phyloP scores from a whole-genome alignment of 2,113 vertebrate genomes.

The Ceratotherium simum region DNA sequence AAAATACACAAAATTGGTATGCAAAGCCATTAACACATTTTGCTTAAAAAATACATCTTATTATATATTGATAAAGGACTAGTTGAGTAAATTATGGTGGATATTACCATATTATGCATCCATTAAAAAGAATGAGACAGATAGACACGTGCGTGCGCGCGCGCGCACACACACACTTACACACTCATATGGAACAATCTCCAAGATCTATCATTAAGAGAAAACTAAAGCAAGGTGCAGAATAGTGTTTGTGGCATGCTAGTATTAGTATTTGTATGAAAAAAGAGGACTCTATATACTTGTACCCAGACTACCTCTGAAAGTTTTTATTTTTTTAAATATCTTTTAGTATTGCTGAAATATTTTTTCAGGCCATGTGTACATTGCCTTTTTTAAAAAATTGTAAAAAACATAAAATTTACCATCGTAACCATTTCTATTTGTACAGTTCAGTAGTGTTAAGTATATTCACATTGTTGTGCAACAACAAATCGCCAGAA shows the following conservation, averaged over 20 bases:
- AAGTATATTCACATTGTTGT: conserved; percentile 20
- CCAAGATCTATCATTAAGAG: not conserved
- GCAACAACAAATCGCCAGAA: not conserved
- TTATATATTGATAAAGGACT: not conserved
- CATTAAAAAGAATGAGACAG: not conserved
- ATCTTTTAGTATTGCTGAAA: not conserved
- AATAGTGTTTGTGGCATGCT: not conserved
- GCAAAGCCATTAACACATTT: not conserved
- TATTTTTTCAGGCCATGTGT: not conserved
- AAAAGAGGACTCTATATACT: not conserved
- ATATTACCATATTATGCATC: not conserved
- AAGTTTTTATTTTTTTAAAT: not conserved
- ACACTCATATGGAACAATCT: not conserved
- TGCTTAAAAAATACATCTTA: conserved; percentile 35
- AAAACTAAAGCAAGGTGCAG: not conserved
- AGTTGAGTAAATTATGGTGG: conserved; percentile 23
- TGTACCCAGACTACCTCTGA: not conserved
- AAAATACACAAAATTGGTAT: not conserved
- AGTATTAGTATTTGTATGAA: conserved; percentile 28
- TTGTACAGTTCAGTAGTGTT: not conserved
- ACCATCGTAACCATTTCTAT: not conserved
- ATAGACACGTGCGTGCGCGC: not conserved
- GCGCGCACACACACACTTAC: not conserved
- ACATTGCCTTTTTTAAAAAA: not conserved
- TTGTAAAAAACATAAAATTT: not conserved